phyloP scores from a whole-genome alignment of 92 coral and sea anemone genomes.

The Zoanthus gigantus region DNA sequence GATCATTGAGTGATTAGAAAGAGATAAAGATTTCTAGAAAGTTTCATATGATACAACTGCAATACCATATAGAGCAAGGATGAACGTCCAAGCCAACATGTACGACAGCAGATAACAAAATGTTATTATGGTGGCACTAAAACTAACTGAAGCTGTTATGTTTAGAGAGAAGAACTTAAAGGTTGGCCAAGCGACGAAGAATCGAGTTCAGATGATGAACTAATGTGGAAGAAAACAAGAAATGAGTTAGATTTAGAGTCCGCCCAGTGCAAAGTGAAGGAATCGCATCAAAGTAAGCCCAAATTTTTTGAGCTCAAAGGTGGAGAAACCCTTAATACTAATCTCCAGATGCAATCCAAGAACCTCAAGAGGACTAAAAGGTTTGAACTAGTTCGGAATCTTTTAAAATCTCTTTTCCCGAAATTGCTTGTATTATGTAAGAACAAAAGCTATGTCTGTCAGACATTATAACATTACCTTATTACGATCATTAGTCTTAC shows the following conservation, averaged over 20 bases:
- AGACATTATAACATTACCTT: too few relatives aligned
- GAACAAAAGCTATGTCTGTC: too few relatives aligned
- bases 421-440: too few relatives aligned
- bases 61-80: too few relatives aligned
- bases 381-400: neutral
- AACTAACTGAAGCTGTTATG: neutral
- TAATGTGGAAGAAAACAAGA: slow-evolving; percentile 74
- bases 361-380: slow-evolving; percentile 38
- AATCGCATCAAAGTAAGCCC: slow-evolving; percentile 55
- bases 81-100: too few relatives aligned
- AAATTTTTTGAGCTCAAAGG: slow-evolving; percentile 93
- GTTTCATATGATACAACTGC: too few relatives aligned
- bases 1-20: too few relatives aligned
- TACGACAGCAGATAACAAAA: too few relatives aligned
- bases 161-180: slow-evolving; percentile 73
- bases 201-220: slow-evolving; percentile 96
- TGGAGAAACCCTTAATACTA: slow-evolving; percentile 66
- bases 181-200: slow-evolving; percentile 82
- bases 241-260: slow-evolving; percentile 61
- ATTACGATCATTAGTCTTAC: too few relatives aligned
- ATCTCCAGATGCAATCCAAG: slow-evolving; percentile 40
- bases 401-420: too few relatives aligned
- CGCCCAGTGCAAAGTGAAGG: slow-evolving; percentile 40
- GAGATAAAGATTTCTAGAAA: too few relatives aligned
- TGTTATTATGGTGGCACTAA: too few relatives aligned